These are phyloP conservation scores for Drosophila auraria DNA, from an alignment of 1,140 invertebrate species.

Conservation along the genomic window DNA sequence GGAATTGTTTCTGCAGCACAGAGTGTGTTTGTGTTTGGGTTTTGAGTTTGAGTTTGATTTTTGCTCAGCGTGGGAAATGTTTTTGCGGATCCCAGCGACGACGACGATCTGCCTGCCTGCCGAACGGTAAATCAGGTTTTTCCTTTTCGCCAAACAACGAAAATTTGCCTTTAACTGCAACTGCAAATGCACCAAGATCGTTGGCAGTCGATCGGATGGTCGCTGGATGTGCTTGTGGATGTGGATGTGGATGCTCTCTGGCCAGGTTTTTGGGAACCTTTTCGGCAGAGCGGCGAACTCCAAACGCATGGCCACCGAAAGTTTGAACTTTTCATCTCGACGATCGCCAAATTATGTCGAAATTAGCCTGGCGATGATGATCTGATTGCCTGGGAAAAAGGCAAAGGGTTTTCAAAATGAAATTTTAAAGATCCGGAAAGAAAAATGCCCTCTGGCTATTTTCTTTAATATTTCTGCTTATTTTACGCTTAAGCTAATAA, in stretches of 20 bases:
- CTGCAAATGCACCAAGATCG: slow-evolving; percentile 43
- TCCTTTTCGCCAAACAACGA: slow-evolving; percentile 58
- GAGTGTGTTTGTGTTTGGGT: slow-evolving; percentile 54
- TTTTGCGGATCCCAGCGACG: slow-evolving; percentile 56
- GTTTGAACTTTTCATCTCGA: slow-evolving; percentile 56
- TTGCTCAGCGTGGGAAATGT: slow-evolving; percentile 78
- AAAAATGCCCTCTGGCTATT: neutral
- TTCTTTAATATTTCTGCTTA: neutral
- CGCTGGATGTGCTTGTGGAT: slow-evolving; percentile 15
- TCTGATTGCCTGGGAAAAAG: slow-evolving; percentile 24
- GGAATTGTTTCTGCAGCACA: slow-evolving; percentile 61
- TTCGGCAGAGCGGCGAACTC: slow-evolving; percentile 30
- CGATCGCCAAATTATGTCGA: slow-evolving; percentile 35
- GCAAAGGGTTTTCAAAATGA: neutral
- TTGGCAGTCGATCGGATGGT: slow-evolving; percentile 63
- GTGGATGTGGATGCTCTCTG: slow-evolving; percentile 15
- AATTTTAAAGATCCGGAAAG: neutral
- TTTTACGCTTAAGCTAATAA: neutral
- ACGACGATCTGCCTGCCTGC: slow-evolving; percentile 33
- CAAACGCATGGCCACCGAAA: slow-evolving; percentile 50
- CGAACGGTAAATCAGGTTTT: slow-evolving; percentile 81
- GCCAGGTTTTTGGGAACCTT: slow-evolving; percentile 34
- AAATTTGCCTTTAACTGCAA: slow-evolving; percentile 51
- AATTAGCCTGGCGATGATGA: slow-evolving; percentile 22
- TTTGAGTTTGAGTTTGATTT: slow-evolving; percentile 49